Evolutionary conservation across 2,888 invertebrate species (phyloP).

Genomic region (Bruchidius siliquastri): DNA sequence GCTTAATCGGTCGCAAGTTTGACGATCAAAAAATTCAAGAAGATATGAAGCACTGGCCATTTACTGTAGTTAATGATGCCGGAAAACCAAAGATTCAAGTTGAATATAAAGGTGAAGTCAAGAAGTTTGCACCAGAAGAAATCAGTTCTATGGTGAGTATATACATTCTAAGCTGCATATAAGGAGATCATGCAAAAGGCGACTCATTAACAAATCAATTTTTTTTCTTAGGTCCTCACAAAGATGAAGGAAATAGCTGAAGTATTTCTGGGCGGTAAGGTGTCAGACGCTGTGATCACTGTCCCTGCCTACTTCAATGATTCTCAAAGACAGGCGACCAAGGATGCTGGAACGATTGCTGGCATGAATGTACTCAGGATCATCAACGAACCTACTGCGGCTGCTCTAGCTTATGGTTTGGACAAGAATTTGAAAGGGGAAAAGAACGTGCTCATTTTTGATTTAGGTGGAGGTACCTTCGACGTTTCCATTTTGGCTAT

Average conservation of each 20-base stretch:
- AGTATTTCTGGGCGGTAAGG: constrained; percentile 65
- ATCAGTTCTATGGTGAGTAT: constrained; percentile 71
- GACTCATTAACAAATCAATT: no score
- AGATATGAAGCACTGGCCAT: constrained; percentile 84
- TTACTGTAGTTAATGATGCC: constrained; percentile 61
- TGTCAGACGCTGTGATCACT: constrained; percentile 75
- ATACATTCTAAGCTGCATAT: not conserved
- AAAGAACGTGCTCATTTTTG: constrained; percentile 70
- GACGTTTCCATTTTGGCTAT: constrained; percentile 89
- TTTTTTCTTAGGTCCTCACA: constrained; percentile 45
- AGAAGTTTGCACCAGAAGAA: constrained; percentile 77
- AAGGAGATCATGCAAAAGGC: no score
- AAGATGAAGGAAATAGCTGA: constrained; percentile 83
- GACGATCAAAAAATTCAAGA: constrained; percentile 73
- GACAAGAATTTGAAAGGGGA: constrained; percentile 72
- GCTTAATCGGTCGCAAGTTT: constrained; percentile 76
- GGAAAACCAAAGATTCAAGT: constrained; percentile 72
- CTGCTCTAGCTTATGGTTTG: constrained; percentile 79
- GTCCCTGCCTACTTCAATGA: constrained; percentile 83
- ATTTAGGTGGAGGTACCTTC: constrained; percentile 84
- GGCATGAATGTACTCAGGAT: constrained; percentile 85
- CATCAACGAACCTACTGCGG: constrained; percentile 87
- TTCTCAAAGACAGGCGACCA: constrained; percentile 78
- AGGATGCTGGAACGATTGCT: constrained; percentile 83
- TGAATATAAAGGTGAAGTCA: constrained; percentile 69